Evolutionary conservation across 2,113 vertebrate species (phyloP).

Genomic region (Tachysurus vachellii): DNA sequence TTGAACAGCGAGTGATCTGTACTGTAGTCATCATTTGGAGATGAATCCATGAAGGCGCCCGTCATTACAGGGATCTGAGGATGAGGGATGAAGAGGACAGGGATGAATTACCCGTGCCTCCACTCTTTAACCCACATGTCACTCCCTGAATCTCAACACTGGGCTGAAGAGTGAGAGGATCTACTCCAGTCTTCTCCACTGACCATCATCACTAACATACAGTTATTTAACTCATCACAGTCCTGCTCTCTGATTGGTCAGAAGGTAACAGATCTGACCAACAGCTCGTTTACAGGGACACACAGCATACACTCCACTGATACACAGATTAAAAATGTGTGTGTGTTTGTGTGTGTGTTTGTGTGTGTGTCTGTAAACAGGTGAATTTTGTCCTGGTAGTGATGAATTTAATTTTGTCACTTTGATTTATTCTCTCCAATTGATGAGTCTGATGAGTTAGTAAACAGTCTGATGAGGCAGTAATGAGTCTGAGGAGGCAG

Average conservation of each 20-base stretch:
- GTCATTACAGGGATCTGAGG: constrained; percentile 95
- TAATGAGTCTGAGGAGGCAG: not conserved
- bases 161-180: not conserved
- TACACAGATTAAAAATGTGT: not conserved
- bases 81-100: constrained; percentile 14
- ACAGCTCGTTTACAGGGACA: not conserved
- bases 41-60: constrained; percentile 98
- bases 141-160: too few species aligned
- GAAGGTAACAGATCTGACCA: not conserved
- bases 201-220: not conserved
- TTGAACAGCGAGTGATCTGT: constrained; percentile 95
- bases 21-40: constrained; percentile 92
- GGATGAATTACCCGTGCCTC: not conserved
- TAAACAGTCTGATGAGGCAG: not conserved
- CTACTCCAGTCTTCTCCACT: not conserved
- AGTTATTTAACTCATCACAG: not conserved
- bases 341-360: constrained; percentile 1
- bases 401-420: not conserved
- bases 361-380: constrained; percentile 11
- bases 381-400: not conserved
- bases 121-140: too few species aligned
- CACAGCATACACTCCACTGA: not conserved
- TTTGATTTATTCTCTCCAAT: not conserved
- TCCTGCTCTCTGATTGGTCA: not conserved
- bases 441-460: not conserved